These are phyloP conservation scores for Fulica atra DNA, from an alignment of 2,113 vertebrate genomes.

Conservation along the genomic window DNA sequence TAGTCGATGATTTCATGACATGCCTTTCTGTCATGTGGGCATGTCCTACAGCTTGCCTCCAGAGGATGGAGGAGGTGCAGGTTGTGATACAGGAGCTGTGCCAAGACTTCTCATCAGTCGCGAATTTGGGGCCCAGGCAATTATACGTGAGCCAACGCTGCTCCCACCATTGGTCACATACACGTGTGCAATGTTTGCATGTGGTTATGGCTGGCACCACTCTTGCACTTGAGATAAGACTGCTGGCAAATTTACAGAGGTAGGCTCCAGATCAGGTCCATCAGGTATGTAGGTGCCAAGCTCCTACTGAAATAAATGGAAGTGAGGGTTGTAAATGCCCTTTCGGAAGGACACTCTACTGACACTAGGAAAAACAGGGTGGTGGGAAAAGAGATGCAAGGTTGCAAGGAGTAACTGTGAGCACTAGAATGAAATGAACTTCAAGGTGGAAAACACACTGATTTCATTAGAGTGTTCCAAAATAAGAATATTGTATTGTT, in stretches of 20 bases:
- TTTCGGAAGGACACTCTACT: neutral
- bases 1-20: neutral
- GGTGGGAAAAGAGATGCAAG: neutral
- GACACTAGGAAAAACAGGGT: neutral
- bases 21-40: neutral
- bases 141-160: neutral
- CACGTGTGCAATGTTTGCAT: rapidly evolving
- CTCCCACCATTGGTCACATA: neutral
- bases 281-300: neutral
- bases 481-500: neutral
- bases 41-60: neutral
- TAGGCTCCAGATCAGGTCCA: neutral
- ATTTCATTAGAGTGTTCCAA: neutral
- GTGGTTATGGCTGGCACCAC: neutral
- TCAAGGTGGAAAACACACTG: neutral
- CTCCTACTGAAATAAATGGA: neutral
- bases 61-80: neutral
- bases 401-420: neutral
- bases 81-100: neutral
- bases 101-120: rapidly evolving
- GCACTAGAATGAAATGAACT: neutral
- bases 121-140: neutral
- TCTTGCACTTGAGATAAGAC: neutral
- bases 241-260: neutral
- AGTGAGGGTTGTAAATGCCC: neutral